These are phyloP conservation scores for Tychaedon coryphoeus DNA, from an alignment of 2,113 vertebrate genomes.

Conservation along the genomic window DNA sequence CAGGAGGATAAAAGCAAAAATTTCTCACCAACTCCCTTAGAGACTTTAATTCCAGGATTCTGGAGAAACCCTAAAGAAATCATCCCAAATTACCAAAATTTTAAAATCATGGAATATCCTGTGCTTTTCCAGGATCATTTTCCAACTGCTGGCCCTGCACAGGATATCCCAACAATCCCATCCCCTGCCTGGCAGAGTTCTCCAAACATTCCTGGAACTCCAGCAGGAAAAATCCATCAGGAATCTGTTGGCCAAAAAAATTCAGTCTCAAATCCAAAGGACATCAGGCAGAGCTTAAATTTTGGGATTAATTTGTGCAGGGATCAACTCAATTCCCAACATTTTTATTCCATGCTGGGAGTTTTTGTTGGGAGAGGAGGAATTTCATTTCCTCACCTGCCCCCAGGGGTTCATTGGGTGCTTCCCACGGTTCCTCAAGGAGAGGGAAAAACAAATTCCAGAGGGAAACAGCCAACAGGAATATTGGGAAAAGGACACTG, in stretches of 20 bases:
- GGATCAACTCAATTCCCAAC: neutral
- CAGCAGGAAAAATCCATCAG: neutral
- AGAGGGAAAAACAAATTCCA: neutral
- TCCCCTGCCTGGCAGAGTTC: rapidly evolving
- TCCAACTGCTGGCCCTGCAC: neutral
- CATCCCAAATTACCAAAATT: rapidly evolving
- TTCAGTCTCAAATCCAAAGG: neutral
- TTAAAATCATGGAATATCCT: neutral
- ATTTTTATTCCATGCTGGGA: neutral
- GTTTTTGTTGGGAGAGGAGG: rapidly evolving
- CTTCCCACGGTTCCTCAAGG: neutral
- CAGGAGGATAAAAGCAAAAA: neutral
- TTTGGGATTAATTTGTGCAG: rapidly evolving
- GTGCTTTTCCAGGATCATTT: neutral
- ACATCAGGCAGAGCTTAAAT: rapidly evolving
- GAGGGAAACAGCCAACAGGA: neutral
- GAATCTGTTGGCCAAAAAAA: neutral
- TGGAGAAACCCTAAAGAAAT: neutral
- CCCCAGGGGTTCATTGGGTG: neutral
- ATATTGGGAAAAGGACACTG: rapidly evolving
- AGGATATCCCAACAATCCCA: neutral
- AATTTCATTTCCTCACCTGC: neutral
- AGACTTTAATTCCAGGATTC: neutral
- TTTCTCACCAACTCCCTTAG: neutral
- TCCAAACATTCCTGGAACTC: neutral